Base-by-base conservation (phyloP, 2,113 vertebrate species). In the Malaclemys terrapin region DNA sequence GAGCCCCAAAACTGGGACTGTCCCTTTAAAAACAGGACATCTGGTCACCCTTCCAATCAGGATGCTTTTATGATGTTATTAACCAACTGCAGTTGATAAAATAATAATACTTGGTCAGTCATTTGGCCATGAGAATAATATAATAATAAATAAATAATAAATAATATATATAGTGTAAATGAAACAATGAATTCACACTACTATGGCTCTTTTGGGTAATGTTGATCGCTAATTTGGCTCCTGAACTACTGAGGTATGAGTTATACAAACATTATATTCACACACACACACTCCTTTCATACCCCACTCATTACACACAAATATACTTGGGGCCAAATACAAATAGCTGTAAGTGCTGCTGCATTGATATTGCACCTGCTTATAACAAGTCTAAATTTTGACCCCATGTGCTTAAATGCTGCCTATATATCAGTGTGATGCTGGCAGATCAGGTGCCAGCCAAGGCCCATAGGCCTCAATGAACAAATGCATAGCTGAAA, bases 341-440 rank as follows among this genome's bases (percentile, higher is more conserved):
- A 75, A 42, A n/a, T 75, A 19, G 0, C 59, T 35, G 59, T 14
- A 14, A 62, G 29, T 35, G 1, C 89, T 35, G 75, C 1, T 65
- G 82, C 35, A 54, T 29, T 72, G 81, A 54, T 62, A 62, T 62
- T 62, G 31, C 59, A 62, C 59, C 6, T 16, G 59, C 29, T 31
- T 31, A 62, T 35, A 62, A 35, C 59, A 35, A 6, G 29, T 35
- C 29, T 62, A 62, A 31, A 35, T 95, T 95, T 69, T 50, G 88
- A 72, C 35, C 10, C 50, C 53, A 82, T 7, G 12, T 59, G 94
- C 95, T 95, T 88, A 86, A 94, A 95, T 91, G 79, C 65, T 75
- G n/a, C n/a, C 31, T 72, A 72, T 8, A 20, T 72, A 72, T 38
- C 31, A 72, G 53, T 9, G 53, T 54, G 53, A 54, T 54, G 53